Evolutionary conservation across 92 coral and sea anemone species (phyloP).

Genomic region (Zoanthus sociatus): DNA sequence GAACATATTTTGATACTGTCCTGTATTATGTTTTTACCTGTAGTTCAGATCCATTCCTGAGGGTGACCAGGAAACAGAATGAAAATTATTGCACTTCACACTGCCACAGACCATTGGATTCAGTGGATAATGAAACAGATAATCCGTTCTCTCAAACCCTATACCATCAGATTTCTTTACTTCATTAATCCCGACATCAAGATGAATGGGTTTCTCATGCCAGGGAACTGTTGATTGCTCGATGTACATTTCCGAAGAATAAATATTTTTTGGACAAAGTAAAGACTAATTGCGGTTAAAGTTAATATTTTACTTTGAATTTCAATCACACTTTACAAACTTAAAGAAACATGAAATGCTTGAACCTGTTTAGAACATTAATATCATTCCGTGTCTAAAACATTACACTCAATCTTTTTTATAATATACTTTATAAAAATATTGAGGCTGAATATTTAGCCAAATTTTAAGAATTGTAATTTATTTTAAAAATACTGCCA

Average conservation of each 20-base stretch:
- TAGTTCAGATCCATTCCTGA: constrained; percentile 66
- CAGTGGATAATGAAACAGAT: constrained; percentile 1
- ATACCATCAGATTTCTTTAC: neutral
- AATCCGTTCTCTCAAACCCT: constrained; percentile 34
- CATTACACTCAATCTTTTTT: no score
- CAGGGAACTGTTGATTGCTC: constrained; percentile 40
- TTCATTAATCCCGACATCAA: constrained; percentile 54
- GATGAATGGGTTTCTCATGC: constrained; percentile 13
- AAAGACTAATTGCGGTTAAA: constrained; percentile 26
- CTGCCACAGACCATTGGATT: constrained; percentile 20
- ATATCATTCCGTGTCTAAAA: no score
- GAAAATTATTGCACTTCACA: constrained; percentile 38
- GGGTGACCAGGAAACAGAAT: constrained; percentile 75
- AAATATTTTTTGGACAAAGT: constrained; percentile 10
- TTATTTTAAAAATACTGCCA: no score
- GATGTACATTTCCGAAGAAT: constrained; percentile 40
- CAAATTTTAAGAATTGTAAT: no score
- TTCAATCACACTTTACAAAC: neutral
- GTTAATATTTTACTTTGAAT: neutral
- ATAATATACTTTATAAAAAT: no score
- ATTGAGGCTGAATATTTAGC: no score
- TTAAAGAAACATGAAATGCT: no score
- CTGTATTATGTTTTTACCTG: constrained; percentile 39
- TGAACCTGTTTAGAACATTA: no score
- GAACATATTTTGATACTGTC: no score